Base-by-base conservation (phyloP, 2,797 vertebrate genomes). In the Danio jaintianensis region DNA sequence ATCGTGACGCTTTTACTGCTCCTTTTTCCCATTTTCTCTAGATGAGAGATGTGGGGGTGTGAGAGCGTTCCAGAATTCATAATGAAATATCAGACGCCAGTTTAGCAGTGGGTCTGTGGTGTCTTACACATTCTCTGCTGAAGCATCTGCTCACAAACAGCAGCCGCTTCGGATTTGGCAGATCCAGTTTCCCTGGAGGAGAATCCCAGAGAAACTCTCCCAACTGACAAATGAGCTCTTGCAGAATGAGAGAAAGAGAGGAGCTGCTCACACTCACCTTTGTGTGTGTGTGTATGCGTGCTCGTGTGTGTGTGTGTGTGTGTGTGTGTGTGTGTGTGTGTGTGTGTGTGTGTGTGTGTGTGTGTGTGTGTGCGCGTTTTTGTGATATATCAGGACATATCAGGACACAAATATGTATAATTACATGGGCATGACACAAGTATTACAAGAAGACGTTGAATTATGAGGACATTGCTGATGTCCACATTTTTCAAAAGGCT, bases 31-130 rank as follows among this genome's bases (percentile, higher is more conserved):
- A 74, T 50, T 71, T 12, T 40, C 47, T 67, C 50, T 77, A 11
- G 4, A 38, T 66, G 56, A 43, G 18, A 20, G 48, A 29, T 38
- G 52, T 48, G 42, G 52, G 20, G 55, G 22, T 47, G 18, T 59
- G 47, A 53, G n/a, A 72, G 50, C 18, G 59, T n/a, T 6, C 11
- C 50, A 29, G 72, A 77, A 83, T 80, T 55, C n/a, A 42, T 40
- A 82, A 75, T 16, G 66, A 78, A 52, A 71, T 67, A 70, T 82
- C 55, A 69, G 22, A 22, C 20, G 58, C 11, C 58, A 75, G 67
- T 82, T 75, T 47, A 63, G 50, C 45, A 82, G 56, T 42, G 22
- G 22, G 22, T 59, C 58, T 73, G 29, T 64, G 42, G n/a, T 56
- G 40, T 58, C 29, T 74, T 72, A 75, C 22, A 22, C 52, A 20